Evolutionary conservation across 2,888 invertebrate species (phyloP).

Genomic region (Chrysotoxum bicinctum): DNA sequence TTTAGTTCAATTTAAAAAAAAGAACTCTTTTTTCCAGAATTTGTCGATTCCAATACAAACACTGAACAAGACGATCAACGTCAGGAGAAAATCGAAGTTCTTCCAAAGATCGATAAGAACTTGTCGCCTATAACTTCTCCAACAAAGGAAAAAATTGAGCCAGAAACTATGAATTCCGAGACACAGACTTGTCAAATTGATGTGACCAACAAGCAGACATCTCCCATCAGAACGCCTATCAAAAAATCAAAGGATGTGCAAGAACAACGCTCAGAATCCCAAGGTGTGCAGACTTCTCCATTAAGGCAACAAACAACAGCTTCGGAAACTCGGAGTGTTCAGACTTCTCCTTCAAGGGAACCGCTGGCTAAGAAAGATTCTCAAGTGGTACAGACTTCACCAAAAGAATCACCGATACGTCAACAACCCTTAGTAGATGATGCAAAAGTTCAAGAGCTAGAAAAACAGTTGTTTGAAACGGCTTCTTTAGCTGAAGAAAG

Average conservation of each 20-base stretch:
- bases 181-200: conserved; percentile 32
- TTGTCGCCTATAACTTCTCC: conserved; percentile 78
- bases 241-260: neutral
- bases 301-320: neutral
- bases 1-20: neutral
- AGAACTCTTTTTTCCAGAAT: conserved; percentile 7
- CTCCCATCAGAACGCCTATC: conserved; percentile 35
- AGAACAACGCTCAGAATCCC: neutral
- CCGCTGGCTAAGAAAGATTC: conserved; percentile 17
- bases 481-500: conserved; percentile 73
- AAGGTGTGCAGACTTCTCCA: conserved; percentile 23
- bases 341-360: conserved; percentile 4
- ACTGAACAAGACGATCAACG: conserved; percentile 74
- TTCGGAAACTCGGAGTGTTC: neutral
- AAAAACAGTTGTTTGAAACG: conserved; percentile 73
- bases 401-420: conserved; percentile 49
- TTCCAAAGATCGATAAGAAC: conserved; percentile 76
- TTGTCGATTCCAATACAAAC: conserved; percentile 76
- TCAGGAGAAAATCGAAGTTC: conserved; percentile 74
- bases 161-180: conserved; percentile 3
- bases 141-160: conserved; percentile 21
- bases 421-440: conserved; percentile 31
- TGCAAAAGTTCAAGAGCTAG: conserved; percentile 55
- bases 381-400: conserved; percentile 67
- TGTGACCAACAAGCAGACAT: conserved; percentile 55